A percentile compares a stretch with the other conserved stretches of the same genome.
phyloP scores from a whole-genome alignment of 1,140 invertebrate genomes.

The Eumeta japonica region DNA sequence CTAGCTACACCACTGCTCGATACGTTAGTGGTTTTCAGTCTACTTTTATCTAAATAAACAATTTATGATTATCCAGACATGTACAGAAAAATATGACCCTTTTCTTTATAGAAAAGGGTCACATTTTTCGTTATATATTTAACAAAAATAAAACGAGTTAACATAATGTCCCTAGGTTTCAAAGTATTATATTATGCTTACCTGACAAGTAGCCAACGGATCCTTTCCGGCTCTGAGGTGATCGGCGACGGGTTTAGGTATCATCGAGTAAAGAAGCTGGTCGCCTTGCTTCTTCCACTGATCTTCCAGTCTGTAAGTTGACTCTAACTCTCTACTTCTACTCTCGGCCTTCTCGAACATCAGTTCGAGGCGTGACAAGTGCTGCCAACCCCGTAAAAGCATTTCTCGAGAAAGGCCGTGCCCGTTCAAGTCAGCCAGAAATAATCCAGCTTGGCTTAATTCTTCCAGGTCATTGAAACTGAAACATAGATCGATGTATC shows the following conservation, averaged over 20 bases:
- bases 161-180: too few relatives aligned
- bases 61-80: too few relatives aligned
- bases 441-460: constrained; percentile 74
- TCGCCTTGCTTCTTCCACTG: constrained; percentile 85
- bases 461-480: constrained; percentile 84
- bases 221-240: constrained; percentile 65
- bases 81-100: too few relatives aligned
- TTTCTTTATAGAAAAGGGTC: too few relatives aligned
- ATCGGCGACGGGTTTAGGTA: constrained; percentile 66
- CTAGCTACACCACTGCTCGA: too few relatives aligned
- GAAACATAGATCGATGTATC: constrained; percentile 13
- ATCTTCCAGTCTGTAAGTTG: constrained; percentile 70
- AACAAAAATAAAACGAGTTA: too few relatives aligned
- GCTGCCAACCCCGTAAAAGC: constrained; percentile 84
- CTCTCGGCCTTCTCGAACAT: constrained; percentile 80
- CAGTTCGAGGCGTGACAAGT: constrained; percentile 79
- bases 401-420: constrained; percentile 83
- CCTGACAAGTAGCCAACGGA: constrained; percentile 74
- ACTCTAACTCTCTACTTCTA: constrained; percentile 71
- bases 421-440: constrained; percentile 81
- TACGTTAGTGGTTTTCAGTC: too few relatives aligned
- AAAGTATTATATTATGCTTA: too few relatives aligned
- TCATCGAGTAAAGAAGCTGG: constrained; percentile 90
- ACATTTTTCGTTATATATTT: too few relatives aligned
- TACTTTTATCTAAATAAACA: too few relatives aligned